Conservation (phyloP, 37 sponge, comb jelly and placozoan genomes). For the Tethya wilhelma region DNA sequence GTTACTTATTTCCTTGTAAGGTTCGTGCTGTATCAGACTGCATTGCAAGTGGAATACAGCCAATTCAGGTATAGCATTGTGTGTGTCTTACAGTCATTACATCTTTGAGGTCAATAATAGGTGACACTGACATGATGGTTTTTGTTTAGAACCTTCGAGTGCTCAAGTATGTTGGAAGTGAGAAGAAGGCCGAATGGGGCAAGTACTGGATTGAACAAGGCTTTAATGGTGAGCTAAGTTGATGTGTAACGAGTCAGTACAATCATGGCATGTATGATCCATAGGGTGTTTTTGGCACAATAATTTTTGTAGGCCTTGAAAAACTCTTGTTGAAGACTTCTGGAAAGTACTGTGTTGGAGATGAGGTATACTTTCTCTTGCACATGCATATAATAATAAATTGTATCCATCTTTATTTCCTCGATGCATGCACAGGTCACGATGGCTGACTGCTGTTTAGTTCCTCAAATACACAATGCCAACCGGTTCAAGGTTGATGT, state of each 20-base stretch:
- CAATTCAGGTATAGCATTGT: slow-evolving; percentile 71
- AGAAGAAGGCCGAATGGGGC: slow-evolving; percentile 94
- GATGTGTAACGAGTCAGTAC: not conserved
- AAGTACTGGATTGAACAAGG: slow-evolving; percentile 94
- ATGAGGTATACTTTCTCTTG: slow-evolving; percentile 66
- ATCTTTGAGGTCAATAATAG: too few relatives aligned
- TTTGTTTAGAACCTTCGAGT: slow-evolving; percentile 89
- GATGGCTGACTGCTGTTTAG: slow-evolving; percentile 93
- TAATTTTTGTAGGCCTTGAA: slow-evolving; percentile 79
- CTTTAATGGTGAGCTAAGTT: slow-evolving; percentile 63
- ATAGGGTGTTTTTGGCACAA: not conserved
- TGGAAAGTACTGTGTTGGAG: slow-evolving; percentile 96
- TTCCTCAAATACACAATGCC: slow-evolving; percentile 97
- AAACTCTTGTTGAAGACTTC: slow-evolving; percentile 63
- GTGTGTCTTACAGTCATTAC: too few relatives aligned
- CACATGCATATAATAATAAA: not conserved
- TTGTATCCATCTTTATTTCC: not conserved
- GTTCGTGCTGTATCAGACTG: slow-evolving; percentile 65
- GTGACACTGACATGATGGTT: too few relatives aligned
- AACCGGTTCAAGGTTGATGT: slow-evolving; percentile 92
- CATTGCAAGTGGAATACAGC: slow-evolving; percentile 86
- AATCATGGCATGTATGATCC: not conserved
- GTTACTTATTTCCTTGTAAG: slow-evolving; percentile 22
- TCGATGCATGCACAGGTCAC: slow-evolving; percentile 61
- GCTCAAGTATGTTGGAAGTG: slow-evolving; percentile 88